Evolutionary conservation across 1,140 invertebrate genomes (phyloP).

Genomic region (Calephelis virginiensis): DNA sequence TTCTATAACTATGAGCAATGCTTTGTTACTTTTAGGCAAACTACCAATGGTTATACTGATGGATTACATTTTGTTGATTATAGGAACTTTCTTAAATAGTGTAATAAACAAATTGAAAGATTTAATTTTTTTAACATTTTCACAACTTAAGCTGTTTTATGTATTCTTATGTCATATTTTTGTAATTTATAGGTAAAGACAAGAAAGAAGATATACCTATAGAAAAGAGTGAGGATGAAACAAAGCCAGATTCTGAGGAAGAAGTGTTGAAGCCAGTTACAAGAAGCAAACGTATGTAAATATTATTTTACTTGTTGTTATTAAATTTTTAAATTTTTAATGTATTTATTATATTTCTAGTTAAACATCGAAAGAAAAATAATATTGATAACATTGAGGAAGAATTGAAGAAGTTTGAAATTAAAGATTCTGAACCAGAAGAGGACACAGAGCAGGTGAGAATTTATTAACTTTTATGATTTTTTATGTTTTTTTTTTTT

Average conservation of each 20-base stretch:
- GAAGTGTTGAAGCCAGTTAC: constrained; percentile 57
- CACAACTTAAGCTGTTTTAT: background rate
- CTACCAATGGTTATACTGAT: no score
- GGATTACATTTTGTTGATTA: no score
- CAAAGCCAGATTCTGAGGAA: constrained; percentile 65
- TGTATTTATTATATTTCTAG: constrained; percentile 38
- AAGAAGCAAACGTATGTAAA: constrained; percentile 66
- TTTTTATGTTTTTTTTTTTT: no score
- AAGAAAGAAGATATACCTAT: constrained; percentile 78
- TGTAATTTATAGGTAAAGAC: constrained; percentile 52
- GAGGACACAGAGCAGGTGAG: constrained; percentile 38
- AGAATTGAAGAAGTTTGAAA: constrained; percentile 68
- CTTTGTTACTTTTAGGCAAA: no score
- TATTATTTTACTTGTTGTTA: constrained; percentile 31
- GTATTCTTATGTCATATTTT: background rate
- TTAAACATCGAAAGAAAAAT: constrained; percentile 67
- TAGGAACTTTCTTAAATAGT: no score
- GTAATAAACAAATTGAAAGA: no score
- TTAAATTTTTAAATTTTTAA: constrained; percentile 27
- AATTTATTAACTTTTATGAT: constrained; percentile 14
- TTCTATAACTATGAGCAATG: no score
- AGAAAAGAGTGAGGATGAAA: constrained; percentile 71
- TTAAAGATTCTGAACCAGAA: constrained; percentile 54
- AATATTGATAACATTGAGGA: constrained; percentile 67
- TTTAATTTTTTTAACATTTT: no score